These are phyloP conservation scores for Myanophis thanlyinensis DNA, from an alignment of 2,113 vertebrate genomes.

Conservation along the genomic window DNA sequence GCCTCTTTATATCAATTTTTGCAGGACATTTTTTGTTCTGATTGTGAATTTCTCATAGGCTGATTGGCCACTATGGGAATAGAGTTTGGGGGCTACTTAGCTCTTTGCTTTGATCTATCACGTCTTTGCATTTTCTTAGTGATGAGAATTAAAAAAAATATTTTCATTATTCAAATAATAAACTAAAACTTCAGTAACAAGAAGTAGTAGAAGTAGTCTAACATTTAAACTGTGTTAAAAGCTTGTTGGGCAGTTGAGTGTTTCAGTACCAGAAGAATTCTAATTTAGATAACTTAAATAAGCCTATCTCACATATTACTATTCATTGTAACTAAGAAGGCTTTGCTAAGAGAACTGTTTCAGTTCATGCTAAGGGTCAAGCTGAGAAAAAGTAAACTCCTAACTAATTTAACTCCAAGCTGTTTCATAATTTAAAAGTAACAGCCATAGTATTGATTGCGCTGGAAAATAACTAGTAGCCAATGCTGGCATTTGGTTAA, in stretches of 20 bases:
- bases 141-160: not conserved
- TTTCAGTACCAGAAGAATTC: not conserved
- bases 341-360: not conserved
- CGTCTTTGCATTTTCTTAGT: not conserved
- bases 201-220: not conserved
- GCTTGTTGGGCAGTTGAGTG: not conserved
- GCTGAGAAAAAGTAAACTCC: not conserved
- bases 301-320: not conserved
- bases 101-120: not conserved
- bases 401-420: not conserved
- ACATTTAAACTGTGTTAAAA: not conserved
- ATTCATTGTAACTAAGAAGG: not conserved
- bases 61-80: no score
- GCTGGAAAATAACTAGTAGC: not conserved
- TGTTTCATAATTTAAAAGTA: not conserved
- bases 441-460: not conserved
- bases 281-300: not conserved
- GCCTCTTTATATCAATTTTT: no score
- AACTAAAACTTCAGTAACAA: not conserved
- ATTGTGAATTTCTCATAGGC: no score
- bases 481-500: no score
- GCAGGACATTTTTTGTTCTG: no score
- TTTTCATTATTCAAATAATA: not conserved
- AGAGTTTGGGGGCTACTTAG: not conserved
- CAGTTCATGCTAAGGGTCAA: not conserved